phyloP scores from a whole-genome alignment of 2,113 vertebrate genomes.

The Dicentrarchus labrax region DNA sequence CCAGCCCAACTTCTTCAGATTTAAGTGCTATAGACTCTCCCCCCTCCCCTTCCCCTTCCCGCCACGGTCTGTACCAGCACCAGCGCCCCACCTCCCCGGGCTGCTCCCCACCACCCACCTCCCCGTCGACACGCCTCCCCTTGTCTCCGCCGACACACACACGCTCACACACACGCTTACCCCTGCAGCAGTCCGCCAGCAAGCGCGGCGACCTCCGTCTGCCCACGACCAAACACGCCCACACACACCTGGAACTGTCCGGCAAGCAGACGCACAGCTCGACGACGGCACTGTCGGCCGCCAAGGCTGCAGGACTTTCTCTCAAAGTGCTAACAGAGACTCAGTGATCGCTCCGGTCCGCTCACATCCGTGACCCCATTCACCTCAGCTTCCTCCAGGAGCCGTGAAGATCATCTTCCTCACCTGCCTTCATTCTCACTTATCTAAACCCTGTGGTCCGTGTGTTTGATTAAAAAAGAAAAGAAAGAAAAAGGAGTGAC shows the following conservation, averaged over 20 bases:
- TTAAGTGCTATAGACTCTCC: constrained; percentile 98
- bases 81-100: constrained; percentile 67
- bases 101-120: constrained; percentile 81
- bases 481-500: not conserved
- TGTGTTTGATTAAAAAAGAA: too few relatives aligned
- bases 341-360: constrained; percentile 48
- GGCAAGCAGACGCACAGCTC: constrained; percentile 66
- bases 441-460: not conserved
- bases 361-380: not conserved
- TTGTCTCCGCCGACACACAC: constrained; percentile 67
- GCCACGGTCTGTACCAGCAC: constrained; percentile 71
- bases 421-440: constrained; percentile 13
- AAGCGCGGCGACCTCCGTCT: constrained; percentile 71
- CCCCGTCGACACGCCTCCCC: constrained; percentile 77
- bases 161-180: constrained; percentile 75
- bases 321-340: constrained; percentile 80
- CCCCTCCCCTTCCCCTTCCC: constrained; percentile 81
- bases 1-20: constrained; percentile 98
- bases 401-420: constrained; percentile 14
- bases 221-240: constrained; percentile 62
- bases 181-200: constrained; percentile 55
- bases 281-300: constrained; percentile 67
- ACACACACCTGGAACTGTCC: constrained; percentile 75
- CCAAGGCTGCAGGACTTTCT: constrained; percentile 80
- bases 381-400: constrained; percentile 31